Base-by-base conservation (phyloP, 2,888 invertebrate genomes). In the Clitarchus hookeri region DNA sequence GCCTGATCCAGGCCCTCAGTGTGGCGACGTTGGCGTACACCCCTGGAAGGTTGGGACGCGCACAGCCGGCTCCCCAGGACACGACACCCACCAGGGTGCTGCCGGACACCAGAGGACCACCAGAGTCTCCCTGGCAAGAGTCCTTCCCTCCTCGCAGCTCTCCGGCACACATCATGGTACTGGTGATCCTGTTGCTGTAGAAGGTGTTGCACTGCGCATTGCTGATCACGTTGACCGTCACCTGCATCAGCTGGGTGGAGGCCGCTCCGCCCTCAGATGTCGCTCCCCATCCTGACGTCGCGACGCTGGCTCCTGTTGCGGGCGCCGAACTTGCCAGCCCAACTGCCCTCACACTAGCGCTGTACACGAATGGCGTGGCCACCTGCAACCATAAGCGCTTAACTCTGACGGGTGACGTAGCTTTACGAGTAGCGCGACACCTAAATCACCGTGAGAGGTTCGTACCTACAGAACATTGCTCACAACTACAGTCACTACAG, bases 61-160 rank as follows among this genome's bases (percentile, higher is more conserved):
- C 91, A 88, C 91, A 91, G 23, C 91, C 91, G 25, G 91, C 89
- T 6, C 91, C 91, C 91, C 91, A 92, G 86, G 91, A 91, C 13
- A 91, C 91, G 83, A 92, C 88, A n/a, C 92, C 92, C 87, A 91
- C 91, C 44, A 91, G 88, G 6, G 86, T 48, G 44, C 89, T 87
- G 77, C 89, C 88, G 86, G 91, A 91, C 8, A 90, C 89, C 25
- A 92, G 87, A 4, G 91, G 53, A 53, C 36, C 36, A 36, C 36
- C 36, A 36, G 36, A 36, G 36, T 36, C 36, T 36, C 36, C 36
- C 36, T 36, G 53, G 53, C 53, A 53, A 2, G 53, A 16, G 53
- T 19, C 53, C 53, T 53, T 53, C 13, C 53, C 53, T 12, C 53
- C 53, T 12, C 8, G 13, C 53, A 19, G 0, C 53, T 16, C 53